Evolutionary conservation across 2,888 invertebrate genomes (phyloP).

Genomic region (Drosophila demipolita): DNA sequence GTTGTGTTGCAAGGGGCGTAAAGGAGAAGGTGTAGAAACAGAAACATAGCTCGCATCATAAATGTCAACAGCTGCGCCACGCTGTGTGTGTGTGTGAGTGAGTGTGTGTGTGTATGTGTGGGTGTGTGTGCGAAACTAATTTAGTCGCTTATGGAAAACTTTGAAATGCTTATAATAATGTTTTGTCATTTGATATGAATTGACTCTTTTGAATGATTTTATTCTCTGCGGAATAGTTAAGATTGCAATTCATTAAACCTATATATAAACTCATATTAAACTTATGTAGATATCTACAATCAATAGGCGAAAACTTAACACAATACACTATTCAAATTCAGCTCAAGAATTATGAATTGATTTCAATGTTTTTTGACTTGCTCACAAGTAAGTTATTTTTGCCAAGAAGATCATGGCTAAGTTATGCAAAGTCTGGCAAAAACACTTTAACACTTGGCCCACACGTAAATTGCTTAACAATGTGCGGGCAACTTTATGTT

Average conservation of each 20-base stretch:
- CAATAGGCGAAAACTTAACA: neutral
- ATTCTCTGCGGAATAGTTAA: constrained; percentile 12
- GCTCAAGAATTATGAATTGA: neutral
- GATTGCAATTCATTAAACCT: neutral
- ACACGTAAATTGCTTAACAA: constrained; percentile 28
- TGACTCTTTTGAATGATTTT: constrained; percentile 10
- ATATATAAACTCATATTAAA: neutral
- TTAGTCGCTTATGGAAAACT: constrained; percentile 26
- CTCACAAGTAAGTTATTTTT: neutral
- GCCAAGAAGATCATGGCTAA: constrained; percentile 5
- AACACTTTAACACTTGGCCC: constrained; percentile 13
- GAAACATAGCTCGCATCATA: constrained; percentile 49
- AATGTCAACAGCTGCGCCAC: constrained; percentile 58
- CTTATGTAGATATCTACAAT: neutral
- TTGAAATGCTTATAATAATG: constrained; percentile 35
- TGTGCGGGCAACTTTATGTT: constrained; percentile 15
- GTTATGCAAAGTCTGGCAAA: constrained; percentile 4
- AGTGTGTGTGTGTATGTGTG: constrained; percentile 7
- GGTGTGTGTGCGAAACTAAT: constrained; percentile 19
- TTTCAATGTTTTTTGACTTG: neutral
- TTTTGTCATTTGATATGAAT: constrained; percentile 39
- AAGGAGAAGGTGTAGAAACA: neutral
- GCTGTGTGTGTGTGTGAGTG: constrained; percentile 14
- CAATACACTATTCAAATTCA: neutral
- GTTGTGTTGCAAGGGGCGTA: neutral